Conservation (phyloP, 2,797 vertebrate genomes). For the Trachurus trachurus region DNA sequence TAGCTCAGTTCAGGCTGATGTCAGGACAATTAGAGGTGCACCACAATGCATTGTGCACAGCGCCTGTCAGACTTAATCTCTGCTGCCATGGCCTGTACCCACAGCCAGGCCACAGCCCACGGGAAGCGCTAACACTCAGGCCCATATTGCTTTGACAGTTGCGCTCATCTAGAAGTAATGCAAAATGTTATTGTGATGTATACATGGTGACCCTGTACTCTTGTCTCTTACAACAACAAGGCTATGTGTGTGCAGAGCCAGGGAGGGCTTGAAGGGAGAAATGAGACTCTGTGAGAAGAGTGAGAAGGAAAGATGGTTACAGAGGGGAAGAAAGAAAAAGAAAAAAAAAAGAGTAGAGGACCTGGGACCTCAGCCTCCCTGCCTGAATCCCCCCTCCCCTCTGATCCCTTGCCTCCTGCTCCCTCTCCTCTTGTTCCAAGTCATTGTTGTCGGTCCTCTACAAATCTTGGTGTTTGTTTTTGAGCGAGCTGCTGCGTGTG, state of each 20-base stretch:
- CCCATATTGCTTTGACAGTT: constrained; percentile 98
- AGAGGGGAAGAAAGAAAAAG: constrained; percentile 22
- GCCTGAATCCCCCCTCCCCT: constrained; percentile 33
- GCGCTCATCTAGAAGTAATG: constrained; percentile 98
- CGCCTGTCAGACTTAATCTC: constrained; percentile 93
- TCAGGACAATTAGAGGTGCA: constrained; percentile 92
- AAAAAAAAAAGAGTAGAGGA: constrained; percentile 33
- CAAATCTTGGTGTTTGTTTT: constrained; percentile 93
- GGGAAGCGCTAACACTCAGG: constrained; percentile 91
- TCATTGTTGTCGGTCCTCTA: constrained; percentile 73
- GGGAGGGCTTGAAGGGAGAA: constrained; percentile 60
- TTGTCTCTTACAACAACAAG: constrained; percentile 87
- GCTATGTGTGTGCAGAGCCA: constrained; percentile 56
- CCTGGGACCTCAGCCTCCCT: constrained; percentile 33
- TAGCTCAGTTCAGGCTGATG: constrained; percentile 87
- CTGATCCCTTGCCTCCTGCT: not conserved
- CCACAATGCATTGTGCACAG: constrained; percentile 84
- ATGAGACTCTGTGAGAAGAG: constrained; percentile 61
- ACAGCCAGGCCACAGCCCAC: constrained; percentile 87
- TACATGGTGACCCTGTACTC: constrained; percentile 89
- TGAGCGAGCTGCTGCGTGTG: constrained; percentile 92
- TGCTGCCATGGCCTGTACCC: constrained; percentile 86
- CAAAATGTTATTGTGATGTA: constrained; percentile 95
- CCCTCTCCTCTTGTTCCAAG: constrained; percentile 21
- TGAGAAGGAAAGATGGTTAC: constrained; percentile 48